Conservation (phyloP, 2,113 vertebrate species). For the Lepus americanus region DNA sequence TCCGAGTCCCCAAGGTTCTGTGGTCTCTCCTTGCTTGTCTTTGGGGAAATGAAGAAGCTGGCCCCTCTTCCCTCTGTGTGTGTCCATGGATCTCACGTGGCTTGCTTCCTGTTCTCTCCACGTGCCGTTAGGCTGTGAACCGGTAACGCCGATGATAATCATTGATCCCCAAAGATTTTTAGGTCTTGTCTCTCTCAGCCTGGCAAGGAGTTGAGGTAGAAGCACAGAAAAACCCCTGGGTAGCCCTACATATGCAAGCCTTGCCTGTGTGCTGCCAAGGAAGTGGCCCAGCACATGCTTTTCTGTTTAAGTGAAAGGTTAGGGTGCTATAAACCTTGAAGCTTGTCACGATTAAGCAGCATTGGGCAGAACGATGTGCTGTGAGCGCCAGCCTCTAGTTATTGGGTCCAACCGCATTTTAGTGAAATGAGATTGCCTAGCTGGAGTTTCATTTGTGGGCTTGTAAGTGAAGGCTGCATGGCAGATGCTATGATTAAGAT, state of each 20-base stretch:
- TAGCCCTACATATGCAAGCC: neutral
- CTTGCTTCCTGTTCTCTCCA: neutral
- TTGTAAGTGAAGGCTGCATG: conserved; percentile 58
- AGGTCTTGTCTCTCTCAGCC: neutral
- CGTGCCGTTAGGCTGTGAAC: neutral
- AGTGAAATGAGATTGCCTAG: conserved; percentile 57
- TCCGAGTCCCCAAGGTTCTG: neutral
- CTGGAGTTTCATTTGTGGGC: conserved; percentile 72
- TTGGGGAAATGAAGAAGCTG: conserved; percentile 28
- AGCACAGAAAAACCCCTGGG: neutral
- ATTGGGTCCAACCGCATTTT: conserved; percentile 50
- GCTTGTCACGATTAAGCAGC: conserved; percentile 58
- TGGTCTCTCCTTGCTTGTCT: neutral
- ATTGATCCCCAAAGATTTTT: neutral
- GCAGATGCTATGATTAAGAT: conserved; percentile 76
- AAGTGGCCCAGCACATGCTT: conserved; percentile 15
- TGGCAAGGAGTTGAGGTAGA: conserved; percentile 25
- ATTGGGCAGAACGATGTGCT: neutral
- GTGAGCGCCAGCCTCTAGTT: conserved; percentile 13
- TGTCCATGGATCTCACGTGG: neutral
- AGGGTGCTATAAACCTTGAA: conserved; percentile 42
- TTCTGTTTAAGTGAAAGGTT: conserved; percentile 63
- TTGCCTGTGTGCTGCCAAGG: neutral
- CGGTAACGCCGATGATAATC: neutral
- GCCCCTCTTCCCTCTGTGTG: neutral